A percentile compares a stretch with the other conserved stretches of the same genome.
phyloP scores from a whole-genome alignment of 2,113 vertebrate genomes.

The Rhombomys opimus region DNA sequence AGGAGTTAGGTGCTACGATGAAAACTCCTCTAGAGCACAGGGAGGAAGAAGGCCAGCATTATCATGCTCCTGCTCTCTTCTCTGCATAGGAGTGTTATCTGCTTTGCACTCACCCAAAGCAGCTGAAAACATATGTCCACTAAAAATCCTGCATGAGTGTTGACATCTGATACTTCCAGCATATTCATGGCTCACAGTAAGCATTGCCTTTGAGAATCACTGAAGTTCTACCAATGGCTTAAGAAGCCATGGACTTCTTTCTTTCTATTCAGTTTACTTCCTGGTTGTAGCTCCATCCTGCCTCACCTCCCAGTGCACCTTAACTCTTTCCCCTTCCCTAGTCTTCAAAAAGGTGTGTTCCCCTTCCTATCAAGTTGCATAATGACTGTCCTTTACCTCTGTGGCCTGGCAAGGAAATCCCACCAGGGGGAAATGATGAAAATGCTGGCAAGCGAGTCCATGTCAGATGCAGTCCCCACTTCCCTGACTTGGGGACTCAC shows the following conservation, averaged over 20 bases:
- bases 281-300: no score
- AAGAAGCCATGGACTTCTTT: neutral
- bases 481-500: no score
- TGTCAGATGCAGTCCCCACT: no score
- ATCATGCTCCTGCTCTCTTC: neutral
- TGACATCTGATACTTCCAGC: neutral
- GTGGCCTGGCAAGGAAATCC: no score
- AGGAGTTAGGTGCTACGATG: neutral
- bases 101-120: neutral
- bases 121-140: neutral
- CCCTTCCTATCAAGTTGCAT: no score
- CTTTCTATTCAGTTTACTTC: no score
- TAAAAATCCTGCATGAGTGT: neutral
- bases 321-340: no score
- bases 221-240: neutral
- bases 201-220: neutral
- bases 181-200: neutral
- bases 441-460: no score
- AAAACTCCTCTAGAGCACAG: neutral
- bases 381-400: no score
- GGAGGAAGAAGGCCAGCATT: neutral
- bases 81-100: neutral
- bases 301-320: no score
- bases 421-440: no score
- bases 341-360: no score